Conservation (phyloP, 2,113 vertebrate species). For the Sebastes schlegelii region DNA sequence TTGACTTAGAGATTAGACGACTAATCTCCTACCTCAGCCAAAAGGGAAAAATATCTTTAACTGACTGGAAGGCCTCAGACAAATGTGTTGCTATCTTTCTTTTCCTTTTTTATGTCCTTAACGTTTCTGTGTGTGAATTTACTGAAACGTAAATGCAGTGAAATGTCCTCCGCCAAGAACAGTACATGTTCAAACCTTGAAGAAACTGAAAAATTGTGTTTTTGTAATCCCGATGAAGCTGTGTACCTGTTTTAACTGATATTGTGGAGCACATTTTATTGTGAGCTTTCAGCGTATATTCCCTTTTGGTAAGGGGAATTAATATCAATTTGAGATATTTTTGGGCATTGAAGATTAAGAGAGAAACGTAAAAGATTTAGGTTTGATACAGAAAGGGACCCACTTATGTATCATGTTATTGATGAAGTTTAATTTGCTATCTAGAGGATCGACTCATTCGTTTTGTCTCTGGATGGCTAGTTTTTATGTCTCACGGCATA, state of each 20-base stretch:
- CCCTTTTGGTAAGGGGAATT: constrained; percentile 26
- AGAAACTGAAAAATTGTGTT: not conserved
- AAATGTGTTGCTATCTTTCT: not conserved
- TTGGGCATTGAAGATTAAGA: constrained; percentile 41
- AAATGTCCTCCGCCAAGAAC: constrained; percentile 3
- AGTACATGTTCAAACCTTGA: not conserved
- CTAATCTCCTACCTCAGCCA: constrained; percentile 77
- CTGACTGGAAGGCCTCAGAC: constrained; percentile 25
- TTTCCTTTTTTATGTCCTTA: not conserved
- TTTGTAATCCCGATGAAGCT: constrained; percentile 7
- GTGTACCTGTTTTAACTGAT: constrained; percentile 31
- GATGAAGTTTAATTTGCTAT: not conserved
- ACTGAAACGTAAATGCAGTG: not conserved
- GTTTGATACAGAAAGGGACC: constrained; percentile 68
- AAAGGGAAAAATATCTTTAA: constrained; percentile 58
- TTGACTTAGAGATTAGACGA: not conserved
- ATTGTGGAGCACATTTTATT: constrained; percentile 25
- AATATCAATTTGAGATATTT: constrained; percentile 5
- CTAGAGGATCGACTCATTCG: not conserved
- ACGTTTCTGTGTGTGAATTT: not conserved
- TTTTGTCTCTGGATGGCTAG: not conserved
- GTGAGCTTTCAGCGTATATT: constrained; percentile 15
- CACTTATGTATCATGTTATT: not conserved
- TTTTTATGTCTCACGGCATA: not conserved
- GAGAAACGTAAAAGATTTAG: not conserved